phyloP scores from a whole-genome alignment of 2,797 vertebrate species.

The Gallirallus australis region DNA sequence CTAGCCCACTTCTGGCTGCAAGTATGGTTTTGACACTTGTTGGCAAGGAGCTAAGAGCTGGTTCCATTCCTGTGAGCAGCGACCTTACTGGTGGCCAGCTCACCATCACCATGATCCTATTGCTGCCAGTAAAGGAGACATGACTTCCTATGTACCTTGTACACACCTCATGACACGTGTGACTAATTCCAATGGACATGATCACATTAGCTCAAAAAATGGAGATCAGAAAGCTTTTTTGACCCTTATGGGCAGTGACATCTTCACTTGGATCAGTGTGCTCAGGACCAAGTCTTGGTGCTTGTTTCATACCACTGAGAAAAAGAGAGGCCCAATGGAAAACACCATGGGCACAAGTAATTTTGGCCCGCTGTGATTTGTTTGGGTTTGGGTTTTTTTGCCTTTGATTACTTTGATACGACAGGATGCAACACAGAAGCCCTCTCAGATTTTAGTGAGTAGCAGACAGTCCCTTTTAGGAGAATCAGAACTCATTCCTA shows the following conservation, averaged over 20 bases:
- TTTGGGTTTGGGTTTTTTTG: background rate
- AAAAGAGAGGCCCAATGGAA: background rate
- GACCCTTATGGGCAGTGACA: background rate
- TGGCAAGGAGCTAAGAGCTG: background rate
- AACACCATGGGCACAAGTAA: background rate
- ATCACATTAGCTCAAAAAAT: background rate
- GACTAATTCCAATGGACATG: background rate
- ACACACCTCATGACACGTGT: fast-evolving
- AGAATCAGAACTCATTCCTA: background rate
- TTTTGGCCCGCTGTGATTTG: background rate
- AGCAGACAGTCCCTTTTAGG: background rate
- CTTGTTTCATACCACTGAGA: background rate
- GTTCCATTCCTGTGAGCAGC: background rate
- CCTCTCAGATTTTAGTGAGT: background rate
- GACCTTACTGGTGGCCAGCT: background rate
- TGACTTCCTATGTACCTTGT: background rate
- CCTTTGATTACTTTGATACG: background rate
- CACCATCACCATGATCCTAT: background rate
- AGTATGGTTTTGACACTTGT: background rate
- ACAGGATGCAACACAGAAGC: background rate
- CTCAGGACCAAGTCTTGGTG: background rate
- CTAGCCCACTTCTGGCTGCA: background rate
- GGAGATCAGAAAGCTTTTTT: background rate
- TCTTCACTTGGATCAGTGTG: background rate
- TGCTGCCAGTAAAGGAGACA: background rate